Base-by-base conservation (phyloP, 2,797 vertebrate genomes). In the Furcifer pardalis region DNA sequence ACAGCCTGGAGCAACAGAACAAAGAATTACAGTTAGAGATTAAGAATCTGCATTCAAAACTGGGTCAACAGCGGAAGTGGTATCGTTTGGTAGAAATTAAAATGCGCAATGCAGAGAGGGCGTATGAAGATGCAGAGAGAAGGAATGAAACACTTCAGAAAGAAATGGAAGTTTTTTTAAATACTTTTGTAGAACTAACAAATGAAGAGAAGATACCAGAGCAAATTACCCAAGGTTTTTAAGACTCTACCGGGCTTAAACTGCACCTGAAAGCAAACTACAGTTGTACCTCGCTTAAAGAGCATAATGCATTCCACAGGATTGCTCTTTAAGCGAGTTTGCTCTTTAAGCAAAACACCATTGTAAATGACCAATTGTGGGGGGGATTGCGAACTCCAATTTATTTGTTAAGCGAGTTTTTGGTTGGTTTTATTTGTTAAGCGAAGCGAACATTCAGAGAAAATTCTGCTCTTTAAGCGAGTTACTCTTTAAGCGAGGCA, bases 151-250 rank as follows among this genome's bases (percentile, higher is more conserved):
- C 49, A 0, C 94, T 97, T 86, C 96, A 97, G 84, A 95, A 80
- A 74, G 96, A 97, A 94, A 96, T 95, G 95, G 96, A 97, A 72
- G 95, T 96, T 84, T 96, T 96, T 89, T 96, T 97, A 15, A 94
- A 97, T 92, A 96, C 94, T 79, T 97, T 96, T 0, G 93, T 96
- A 46, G 96, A 97, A 89, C 95, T 95, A 85, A 97, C 94, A 91
- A 93, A 92, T 3, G 96, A 97, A 87, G 95, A 93, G 63, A 96
- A 94, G 93, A 68, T 86, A 4, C 4, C 35, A 27, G 27, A 86
- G 4, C 0, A 46, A 86, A 77, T 0, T 35, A 35, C 32, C 69
- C 49, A 2, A 60, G 75, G 27, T 0, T 32, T 84, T 23, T 10
- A 83, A n/a, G 60, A 56, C 83, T 60, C 15, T n/a, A 37, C 30